phyloP scores from a whole-genome alignment of 2,797 vertebrate species.

The Tragopan temminckii region DNA sequence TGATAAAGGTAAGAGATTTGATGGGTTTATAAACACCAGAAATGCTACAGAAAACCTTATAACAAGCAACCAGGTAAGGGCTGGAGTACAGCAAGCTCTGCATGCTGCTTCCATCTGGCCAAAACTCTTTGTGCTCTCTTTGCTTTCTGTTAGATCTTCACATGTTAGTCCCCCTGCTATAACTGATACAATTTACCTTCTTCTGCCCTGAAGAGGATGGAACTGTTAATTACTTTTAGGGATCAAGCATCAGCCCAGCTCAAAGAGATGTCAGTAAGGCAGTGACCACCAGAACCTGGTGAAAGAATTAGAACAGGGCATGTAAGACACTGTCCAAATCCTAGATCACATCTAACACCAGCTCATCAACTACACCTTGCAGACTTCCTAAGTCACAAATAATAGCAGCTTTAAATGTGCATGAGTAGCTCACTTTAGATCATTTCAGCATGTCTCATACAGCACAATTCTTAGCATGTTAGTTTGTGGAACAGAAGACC shows the following conservation, averaged over 20 bases:
- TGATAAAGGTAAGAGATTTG: background rate
- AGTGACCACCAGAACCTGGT: background rate
- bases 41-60: background rate
- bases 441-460: background rate
- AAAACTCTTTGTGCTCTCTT: background rate
- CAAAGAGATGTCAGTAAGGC: background rate
- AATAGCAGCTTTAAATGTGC: fast-evolving
- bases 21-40: background rate
- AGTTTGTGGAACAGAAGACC: background rate
- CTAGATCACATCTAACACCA: background rate
- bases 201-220: background rate
- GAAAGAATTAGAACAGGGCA: background rate
- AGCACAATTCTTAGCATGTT: background rate
- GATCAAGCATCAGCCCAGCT: background rate
- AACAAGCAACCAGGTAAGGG: background rate
- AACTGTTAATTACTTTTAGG: background rate
- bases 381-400: background rate
- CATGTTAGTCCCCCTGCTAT: background rate
- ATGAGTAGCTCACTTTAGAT: background rate
- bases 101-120: background rate
- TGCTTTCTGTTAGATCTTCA: background rate
- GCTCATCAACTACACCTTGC: background rate
- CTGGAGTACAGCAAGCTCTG: background rate
- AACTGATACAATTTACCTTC: background rate
- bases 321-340: background rate